A percentile compares a stretch with the other conserved stretches of the same genome.
Evolutionary conservation across 1,140 invertebrate genomes (phyloP).

Genomic region (Helicoverpa zea): DNA sequence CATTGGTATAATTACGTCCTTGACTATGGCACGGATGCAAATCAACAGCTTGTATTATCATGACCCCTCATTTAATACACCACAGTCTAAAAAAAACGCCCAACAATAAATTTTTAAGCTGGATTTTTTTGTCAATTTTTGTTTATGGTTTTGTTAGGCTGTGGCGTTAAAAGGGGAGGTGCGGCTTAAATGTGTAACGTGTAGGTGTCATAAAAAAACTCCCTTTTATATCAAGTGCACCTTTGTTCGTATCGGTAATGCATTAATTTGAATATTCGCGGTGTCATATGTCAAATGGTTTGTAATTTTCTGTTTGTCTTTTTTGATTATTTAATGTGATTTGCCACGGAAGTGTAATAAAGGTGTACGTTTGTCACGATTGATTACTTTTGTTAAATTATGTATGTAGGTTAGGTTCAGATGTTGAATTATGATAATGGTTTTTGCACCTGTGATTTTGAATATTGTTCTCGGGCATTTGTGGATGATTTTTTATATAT

Average conservation of each 20-base stretch:
- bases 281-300: constrained; percentile 87
- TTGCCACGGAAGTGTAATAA: constrained; percentile 74
- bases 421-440: constrained; percentile 11
- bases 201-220: constrained; percentile 73
- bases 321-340: constrained; percentile 70
- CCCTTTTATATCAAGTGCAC: constrained; percentile 79
- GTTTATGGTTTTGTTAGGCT: constrained; percentile 54
- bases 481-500: too few species aligned
- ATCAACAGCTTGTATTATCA: too few species aligned
- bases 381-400: constrained; percentile 46
- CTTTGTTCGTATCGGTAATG: constrained; percentile 82
- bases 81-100: constrained; percentile 61
- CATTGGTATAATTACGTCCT: too few species aligned
- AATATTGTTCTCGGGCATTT: background rate
- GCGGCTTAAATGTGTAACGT: constrained; percentile 58
- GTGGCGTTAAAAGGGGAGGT: constrained; percentile 48
- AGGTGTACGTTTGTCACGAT: constrained; percentile 47
- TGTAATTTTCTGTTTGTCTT: constrained; percentile 81
- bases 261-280: constrained; percentile 86
- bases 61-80: constrained; percentile 51
- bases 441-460: constrained; percentile 18
- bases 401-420: background rate
- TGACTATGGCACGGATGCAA: too few species aligned
- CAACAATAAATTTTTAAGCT: background rate
- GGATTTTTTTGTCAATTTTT: background rate